Evolutionary conservation across 2,113 vertebrate species (phyloP), one percentile per base, ranked within the genome.

Genomic region (Aegotheles bennettii): DNA sequence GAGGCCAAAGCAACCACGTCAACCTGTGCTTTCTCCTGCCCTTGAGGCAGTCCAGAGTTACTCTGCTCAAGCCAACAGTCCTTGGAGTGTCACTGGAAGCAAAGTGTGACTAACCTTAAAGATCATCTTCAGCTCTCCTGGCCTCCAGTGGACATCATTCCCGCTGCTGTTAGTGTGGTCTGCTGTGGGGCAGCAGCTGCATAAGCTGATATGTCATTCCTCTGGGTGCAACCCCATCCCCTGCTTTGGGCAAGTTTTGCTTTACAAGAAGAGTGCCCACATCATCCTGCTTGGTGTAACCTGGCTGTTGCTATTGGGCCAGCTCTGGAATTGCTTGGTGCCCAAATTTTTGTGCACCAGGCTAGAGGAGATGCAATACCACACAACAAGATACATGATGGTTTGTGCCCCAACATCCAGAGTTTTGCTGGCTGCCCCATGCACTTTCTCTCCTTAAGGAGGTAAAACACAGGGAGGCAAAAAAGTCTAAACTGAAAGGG

Each of bases 91-190:
- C 56, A 28, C 57, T 67, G 36, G 47, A 60, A 80, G 36, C 9
- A 16, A 65, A 25, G 35, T 0, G 6, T 59, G 36, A 57, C 31
- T 43, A 7, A 11, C 13, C 40, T 36, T 6, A 60, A n/a, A 0
- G 4, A 36, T 13, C 35, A 18, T 5, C 35, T 11, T 8, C 45
- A 23, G 16, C 17, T n/a, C 20, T 83, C 31, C 50, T n/a, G 56
- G 16, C 53, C 50, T 47, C 11, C 51, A 70, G 45, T 0, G 2
- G 51, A 16, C 26, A 26, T 15, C n/a, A 10, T 25, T 36, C 33
- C 21, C 47, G 53, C 48, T 21, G 40, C 25, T 47, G 38, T 29
- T 11, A 9, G 21, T 2, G 38, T 20, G 64, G n/a, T 24, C 70
- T 54, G n/a, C n/a, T n/a, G n/a, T n/a, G n/a, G n/a, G n/a, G n/a